Base-by-base conservation (phyloP, 37 sponge, comb jelly and placozoan genomes). In the Aphrocallistes beatrix region DNA sequence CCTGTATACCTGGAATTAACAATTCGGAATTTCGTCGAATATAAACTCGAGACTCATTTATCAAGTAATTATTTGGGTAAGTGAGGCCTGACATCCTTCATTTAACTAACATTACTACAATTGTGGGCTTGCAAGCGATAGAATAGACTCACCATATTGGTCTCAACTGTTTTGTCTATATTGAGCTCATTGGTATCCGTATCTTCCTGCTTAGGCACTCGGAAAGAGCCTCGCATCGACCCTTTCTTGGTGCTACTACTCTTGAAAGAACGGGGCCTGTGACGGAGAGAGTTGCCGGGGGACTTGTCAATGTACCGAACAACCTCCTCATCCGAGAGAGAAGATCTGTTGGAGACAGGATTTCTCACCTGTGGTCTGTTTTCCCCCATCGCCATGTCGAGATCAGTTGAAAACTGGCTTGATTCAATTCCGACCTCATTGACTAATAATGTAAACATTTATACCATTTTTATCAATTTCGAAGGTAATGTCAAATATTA, bases 151-250 rank as follows among this genome's bases (percentile, higher is more conserved):
- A 60, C 75, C 75, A 60, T 60, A 32, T 60, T 60, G 1, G 75
- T 60, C 21, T 60, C 75, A 3, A 60, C 75, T 3, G 8, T 28
- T 60, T 28, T 60, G 21, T 60, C 75, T 25, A 60, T 60, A 28
- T 3, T 30, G 34, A 60, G 75, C 10, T 60, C 34, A 13, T 13
- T 19, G n/a, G n/a, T 30, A 60, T 3, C 21, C 10, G 10, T 30
- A 30, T 13, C 21, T 60, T 60, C 75, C 8, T 19, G 86, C 69
- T 90, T 93, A 40, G 92, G 89, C 30, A 91, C 92, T 51, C 94
- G 50, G 87, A 94, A 94, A 1, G 94, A 94, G 0, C 92, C 90
- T 30, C 93, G 37, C 82, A 84, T 85, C 38, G 93, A 91, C 37
- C 92, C 88, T 40, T 49, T 51, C 25, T 60, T 6, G n/a, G n/a